These are phyloP conservation scores for Heliconius aoede DNA, from an alignment of 2,888 invertebrate species.

Conservation along the genomic window DNA sequence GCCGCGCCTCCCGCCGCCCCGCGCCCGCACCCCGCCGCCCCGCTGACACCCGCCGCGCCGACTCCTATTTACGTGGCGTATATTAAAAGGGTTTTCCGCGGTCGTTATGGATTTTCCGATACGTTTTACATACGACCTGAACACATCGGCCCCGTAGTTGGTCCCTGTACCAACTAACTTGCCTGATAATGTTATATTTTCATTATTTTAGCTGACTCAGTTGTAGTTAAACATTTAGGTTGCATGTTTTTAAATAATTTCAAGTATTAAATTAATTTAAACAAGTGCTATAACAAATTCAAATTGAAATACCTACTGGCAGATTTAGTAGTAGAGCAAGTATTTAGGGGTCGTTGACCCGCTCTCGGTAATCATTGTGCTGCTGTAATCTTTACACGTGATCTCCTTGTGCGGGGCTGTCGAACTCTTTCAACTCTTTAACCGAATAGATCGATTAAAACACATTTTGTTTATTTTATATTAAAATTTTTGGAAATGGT, in stretches of 20 bases:
- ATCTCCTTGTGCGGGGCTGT: constrained; percentile 9
- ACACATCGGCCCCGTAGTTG: constrained; percentile 18
- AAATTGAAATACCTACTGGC: not conserved
- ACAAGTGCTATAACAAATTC: not conserved
- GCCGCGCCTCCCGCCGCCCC: constrained; percentile 66
- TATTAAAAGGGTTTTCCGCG: constrained; percentile 84
- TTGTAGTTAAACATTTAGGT: not conserved
- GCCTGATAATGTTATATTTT: not conserved
- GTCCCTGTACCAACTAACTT: not conserved
- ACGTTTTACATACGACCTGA: constrained; percentile 71
- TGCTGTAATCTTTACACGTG: constrained; percentile 20
- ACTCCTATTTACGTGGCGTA: constrained; percentile 81
- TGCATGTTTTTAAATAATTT: not conserved
- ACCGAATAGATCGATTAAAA: not conserved
- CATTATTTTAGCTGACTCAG: not conserved
- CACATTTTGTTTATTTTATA: not conserved
- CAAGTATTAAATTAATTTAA: not conserved
- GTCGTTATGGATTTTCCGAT: constrained; percentile 81
- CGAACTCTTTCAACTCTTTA: constrained; percentile 14
- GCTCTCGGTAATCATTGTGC: constrained; percentile 35
- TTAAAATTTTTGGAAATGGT: not conserved
- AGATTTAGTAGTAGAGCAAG: constrained; percentile 38
- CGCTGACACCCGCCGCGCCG: constrained; percentile 52
- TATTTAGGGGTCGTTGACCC: constrained; percentile 57
- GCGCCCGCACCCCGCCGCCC: constrained; percentile 71